Percentiles rank a stretch among this genome's conserved stretches.
phyloP scores from a whole-genome alignment of 37 sponge, comb jelly and placozoan genomes.

The Beroe ovata region DNA sequence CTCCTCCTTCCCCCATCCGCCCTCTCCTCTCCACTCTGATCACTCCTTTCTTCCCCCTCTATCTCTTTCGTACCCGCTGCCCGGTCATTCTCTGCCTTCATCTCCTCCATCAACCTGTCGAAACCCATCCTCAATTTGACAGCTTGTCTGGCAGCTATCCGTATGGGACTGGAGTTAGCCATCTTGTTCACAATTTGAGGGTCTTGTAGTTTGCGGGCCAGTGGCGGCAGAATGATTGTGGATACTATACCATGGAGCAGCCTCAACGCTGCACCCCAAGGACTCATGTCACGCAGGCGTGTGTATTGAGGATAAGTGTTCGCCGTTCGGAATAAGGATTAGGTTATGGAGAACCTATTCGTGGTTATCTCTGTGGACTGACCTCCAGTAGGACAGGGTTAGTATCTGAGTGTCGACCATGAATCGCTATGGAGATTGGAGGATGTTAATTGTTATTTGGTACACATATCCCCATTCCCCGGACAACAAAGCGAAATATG shows the following conservation, averaged over 20 bases:
- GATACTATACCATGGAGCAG: background rate
- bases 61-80: background rate
- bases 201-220: background rate
- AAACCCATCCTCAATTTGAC: conserved; percentile 5
- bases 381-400: too few species aligned
- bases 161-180: background rate
- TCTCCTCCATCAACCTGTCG: conserved; percentile 20
- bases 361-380: too few species aligned
- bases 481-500: too few species aligned
- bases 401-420: too few species aligned
- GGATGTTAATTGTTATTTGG: too few species aligned
- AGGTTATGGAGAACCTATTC: too few species aligned
- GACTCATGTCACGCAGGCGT: too few species aligned
- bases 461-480: too few species aligned
- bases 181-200: conserved; percentile 44
- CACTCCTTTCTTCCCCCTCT: background rate
- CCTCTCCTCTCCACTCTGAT: background rate
- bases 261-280: background rate
- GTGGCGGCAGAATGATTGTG: background rate
- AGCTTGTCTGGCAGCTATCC: conserved; percentile 19
- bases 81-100: background rate
- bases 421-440: too few species aligned
- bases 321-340: too few species aligned
- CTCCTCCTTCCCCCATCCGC: background rate
- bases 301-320: too few species aligned